phyloP scores from a whole-genome alignment of 2,113 vertebrate genomes.

The Elephas maximus region DNA sequence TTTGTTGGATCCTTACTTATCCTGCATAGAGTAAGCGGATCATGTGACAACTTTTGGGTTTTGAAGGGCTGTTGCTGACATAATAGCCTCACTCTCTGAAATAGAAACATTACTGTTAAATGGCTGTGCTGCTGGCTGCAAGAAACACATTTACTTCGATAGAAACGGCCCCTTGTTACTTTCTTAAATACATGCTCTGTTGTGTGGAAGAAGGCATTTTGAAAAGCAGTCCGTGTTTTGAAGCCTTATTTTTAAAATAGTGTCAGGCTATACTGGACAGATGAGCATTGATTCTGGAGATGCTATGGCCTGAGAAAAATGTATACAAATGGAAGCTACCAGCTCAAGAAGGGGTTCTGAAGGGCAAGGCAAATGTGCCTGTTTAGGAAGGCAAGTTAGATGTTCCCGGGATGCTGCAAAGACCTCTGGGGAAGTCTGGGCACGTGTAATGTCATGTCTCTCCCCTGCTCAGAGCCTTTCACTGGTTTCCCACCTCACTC shows the following conservation, averaged over 20 bases:
- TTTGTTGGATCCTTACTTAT: conserved; percentile 86
- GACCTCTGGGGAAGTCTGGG: not conserved
- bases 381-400: not conserved
- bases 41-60: conserved; percentile 86
- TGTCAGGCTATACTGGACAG: conserved; percentile 46
- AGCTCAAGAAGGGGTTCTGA: not conserved
- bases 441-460: not conserved
- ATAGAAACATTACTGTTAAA: conserved; percentile 85
- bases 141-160: conserved; percentile 69
- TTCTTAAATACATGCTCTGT: conserved; percentile 76
- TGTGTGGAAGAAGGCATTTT: conserved; percentile 67
- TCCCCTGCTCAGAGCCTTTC: not conserved
- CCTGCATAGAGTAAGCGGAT: conserved; percentile 81
- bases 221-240: conserved; percentile 76
- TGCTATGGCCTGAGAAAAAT: conserved; percentile 6
- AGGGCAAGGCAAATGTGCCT: not conserved
- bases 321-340: not conserved
- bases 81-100: conserved; percentile 86
- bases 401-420: not conserved
- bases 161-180: conserved; percentile 85
- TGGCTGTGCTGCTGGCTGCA: conserved; percentile 81
- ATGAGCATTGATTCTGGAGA: not conserved
- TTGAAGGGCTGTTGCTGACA: conserved; percentile 82
- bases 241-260: conserved; percentile 64
- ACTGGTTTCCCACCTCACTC: not conserved